phyloP scores from a whole-genome alignment of 2,113 vertebrate genomes.

The Mionectes macconnelli region DNA sequence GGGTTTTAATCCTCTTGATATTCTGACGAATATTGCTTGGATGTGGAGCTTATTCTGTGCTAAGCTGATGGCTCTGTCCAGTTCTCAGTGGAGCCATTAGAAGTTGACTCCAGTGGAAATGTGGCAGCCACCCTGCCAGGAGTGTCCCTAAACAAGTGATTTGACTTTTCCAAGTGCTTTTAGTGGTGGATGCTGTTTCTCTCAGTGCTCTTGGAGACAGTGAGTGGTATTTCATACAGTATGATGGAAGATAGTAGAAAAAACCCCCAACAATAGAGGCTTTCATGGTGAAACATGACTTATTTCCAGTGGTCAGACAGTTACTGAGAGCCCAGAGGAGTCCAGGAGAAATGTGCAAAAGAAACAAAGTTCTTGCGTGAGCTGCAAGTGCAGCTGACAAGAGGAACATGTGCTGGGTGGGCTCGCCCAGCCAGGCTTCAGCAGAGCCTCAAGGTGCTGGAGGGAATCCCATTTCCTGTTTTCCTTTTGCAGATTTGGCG shows the following conservation, averaged over 20 bases:
- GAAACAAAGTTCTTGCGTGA: not conserved
- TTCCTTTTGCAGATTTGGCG: not conserved
- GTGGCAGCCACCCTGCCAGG: not conserved
- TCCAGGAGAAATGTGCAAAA: not conserved
- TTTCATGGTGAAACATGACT: not conserved
- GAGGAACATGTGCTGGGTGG: not conserved
- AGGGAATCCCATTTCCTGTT: not conserved
- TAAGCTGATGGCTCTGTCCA: not conserved
- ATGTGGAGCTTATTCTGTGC: not conserved
- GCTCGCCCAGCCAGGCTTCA: not conserved
- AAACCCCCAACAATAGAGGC: not conserved
- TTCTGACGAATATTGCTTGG: not conserved
- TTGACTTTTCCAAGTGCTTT: not conserved
- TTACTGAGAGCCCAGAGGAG: not conserved
- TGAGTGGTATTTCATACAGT: not conserved
- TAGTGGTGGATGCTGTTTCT: not conserved
- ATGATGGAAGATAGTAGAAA: not conserved
- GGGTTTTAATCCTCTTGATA: accelerated
- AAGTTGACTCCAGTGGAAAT: not conserved
- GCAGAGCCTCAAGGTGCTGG: accelerated
- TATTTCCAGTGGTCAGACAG: not conserved
- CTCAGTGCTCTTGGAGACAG: not conserved
- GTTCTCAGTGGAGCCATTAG: not conserved
- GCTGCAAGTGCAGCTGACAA: not conserved
- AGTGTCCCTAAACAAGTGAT: not conserved